Base-by-base conservation (phyloP, 2,113 vertebrate genomes). In the Cochlearius cochlearius region DNA sequence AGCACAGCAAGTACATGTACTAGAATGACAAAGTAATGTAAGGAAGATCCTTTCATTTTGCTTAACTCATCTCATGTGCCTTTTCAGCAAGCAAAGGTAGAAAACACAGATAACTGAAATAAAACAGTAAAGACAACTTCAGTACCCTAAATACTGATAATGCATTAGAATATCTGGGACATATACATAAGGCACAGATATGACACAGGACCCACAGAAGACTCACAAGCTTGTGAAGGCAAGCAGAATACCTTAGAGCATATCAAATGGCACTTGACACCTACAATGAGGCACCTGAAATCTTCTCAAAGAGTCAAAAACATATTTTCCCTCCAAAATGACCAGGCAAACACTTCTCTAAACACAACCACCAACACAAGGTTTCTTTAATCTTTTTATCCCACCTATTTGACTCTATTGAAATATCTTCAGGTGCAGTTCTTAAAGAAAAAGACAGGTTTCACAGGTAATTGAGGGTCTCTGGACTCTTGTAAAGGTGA, bases 361-460 rank as follows among this genome's bases (percentile, higher is more conserved):
- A 91, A 63, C 6, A 34, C 16, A 89, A 25, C 11, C 15, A 59
- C 21, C 27, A 49, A 59, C 32, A 29, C 7, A 86, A 63, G 30
- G 38, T 59, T 56, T 43, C 34, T 79, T 52, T 43, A 63, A 49
- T 73, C 5, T 39, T 84, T 83, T 64, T 49, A n/a, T 56, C 62
- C 10, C 16, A 36, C 9, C 32, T 58, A 29, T 32, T 59, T 52
- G 58, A 27, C 4, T 59, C 32, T 38, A n/a, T 13, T 0, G 0
- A 90, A 91, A 84, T 50, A 53, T 32, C 12, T 86, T 50, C 55
- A 74, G 26, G 26, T 47, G 18, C 15, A 49, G 22, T 23, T 95
- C 45, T 88, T 53, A 60, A 76, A 97, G 60, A 69, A 77, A 89
- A 89, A 71, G 12, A 13, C 5, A 49, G 20, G 12, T 80, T 88